phyloP scores from a whole-genome alignment of 2,888 invertebrate species.

The Meandrusa payeni region DNA sequence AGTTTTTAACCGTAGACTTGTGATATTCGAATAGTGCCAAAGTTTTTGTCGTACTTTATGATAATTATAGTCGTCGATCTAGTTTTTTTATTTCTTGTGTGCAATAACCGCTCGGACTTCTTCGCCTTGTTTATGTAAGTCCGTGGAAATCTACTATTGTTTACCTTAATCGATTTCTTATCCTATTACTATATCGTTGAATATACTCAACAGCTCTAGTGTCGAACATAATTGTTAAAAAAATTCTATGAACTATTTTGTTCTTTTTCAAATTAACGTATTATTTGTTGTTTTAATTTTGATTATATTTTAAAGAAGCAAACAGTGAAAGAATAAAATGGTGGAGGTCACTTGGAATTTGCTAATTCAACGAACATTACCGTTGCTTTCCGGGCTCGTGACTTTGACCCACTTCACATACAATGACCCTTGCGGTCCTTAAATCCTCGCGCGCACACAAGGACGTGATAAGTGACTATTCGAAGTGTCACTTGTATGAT shows the following conservation, averaged over 20 bases:
- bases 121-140: conserved; percentile 58
- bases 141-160: conserved; percentile 39
- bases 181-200: conserved; percentile 20
- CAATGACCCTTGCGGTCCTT: conserved; percentile 11
- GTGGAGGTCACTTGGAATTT: conserved; percentile 26
- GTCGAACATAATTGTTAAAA: conserved; percentile 3
- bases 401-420: conserved; percentile 42
- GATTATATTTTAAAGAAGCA: conserved; percentile 3
- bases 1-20: conserved; percentile 29
- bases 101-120: conserved; percentile 41
- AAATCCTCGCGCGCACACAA: conserved; percentile 1
- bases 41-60: conserved; percentile 43
- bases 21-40: conserved; percentile 49
- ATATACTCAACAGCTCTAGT: not conserved
- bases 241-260: no score
- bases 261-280: no score
- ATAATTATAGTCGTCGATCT: conserved; percentile 25
- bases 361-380: conserved; percentile 32
- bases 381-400: conserved; percentile 36
- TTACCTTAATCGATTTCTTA: conserved; percentile 29
- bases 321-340: conserved; percentile 10
- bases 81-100: conserved; percentile 41
- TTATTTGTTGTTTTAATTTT: no score
- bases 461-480: conserved; percentile 7
- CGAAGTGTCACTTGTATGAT: conserved; percentile 6